These are phyloP conservation scores for Streblospio benedicti DNA, from an alignment of 1,140 invertebrate genomes.

Conservation along the genomic window DNA sequence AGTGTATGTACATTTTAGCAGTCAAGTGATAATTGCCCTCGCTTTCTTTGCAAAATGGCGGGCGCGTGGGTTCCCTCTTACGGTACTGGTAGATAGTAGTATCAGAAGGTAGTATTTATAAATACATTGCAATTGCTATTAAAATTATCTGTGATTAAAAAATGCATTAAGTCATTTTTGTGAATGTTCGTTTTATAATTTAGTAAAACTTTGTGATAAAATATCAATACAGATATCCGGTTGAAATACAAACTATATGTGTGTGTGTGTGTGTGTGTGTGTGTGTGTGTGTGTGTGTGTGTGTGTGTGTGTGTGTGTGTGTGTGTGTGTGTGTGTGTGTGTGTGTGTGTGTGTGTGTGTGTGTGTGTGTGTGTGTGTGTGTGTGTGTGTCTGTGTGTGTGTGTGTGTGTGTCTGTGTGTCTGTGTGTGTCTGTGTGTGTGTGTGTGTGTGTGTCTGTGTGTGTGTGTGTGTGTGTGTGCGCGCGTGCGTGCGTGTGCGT, in stretches of 20 bases:
- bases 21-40: no score
- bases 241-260: not conserved
- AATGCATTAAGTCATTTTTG: no score
- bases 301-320: conserved; percentile 4
- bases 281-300: conserved; percentile 4
- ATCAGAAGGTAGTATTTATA: no score
- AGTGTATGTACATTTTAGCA: no score
- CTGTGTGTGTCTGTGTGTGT: not conserved
- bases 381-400: conserved; percentile 1
- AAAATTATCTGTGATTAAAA: no score
- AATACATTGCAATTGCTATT: no score
- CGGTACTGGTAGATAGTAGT: no score
- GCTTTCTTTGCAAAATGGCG: no score
- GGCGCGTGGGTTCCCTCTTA: no score
- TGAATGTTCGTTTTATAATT: no score
- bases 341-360: conserved; percentile 4
- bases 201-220: no score
- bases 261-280: conserved; percentile 4
- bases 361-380: not conserved
- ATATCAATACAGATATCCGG: no score
- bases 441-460: conserved; percentile 4
- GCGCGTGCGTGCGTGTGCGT: not conserved
- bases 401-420: conserved; percentile 1
- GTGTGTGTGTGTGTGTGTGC: not conserved
- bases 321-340: not conserved